These are phyloP conservation scores for Botia almorhae DNA, from an alignment of 2,797 vertebrate genomes.

Conservation along the genomic window DNA sequence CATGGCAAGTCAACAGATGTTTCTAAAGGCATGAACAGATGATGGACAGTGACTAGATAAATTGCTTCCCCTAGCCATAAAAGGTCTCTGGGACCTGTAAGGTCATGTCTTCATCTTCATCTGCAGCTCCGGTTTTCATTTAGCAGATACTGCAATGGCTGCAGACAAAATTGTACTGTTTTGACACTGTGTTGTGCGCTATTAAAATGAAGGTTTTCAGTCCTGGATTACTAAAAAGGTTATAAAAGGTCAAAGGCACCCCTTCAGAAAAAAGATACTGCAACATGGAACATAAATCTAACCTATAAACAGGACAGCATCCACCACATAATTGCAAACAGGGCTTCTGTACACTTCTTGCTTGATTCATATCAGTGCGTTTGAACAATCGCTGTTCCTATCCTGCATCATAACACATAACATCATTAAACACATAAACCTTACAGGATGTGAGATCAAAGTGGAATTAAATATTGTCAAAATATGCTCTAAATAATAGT, in stretches of 20 bases:
- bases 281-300: slow-evolving; percentile 50
- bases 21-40: not conserved
- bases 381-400: slow-evolving; percentile 10
- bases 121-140: slow-evolving; percentile 4
- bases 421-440: slow-evolving; percentile 1
- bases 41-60: not conserved
- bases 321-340: slow-evolving; percentile 57
- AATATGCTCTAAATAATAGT: slow-evolving; percentile 25
- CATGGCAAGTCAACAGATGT: not conserved
- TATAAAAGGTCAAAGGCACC: slow-evolving; percentile 29
- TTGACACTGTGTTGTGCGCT: not conserved
- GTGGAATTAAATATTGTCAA: not conserved
- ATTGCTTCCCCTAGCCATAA: not conserved
- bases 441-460: slow-evolving; percentile 18
- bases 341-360: slow-evolving; percentile 34
- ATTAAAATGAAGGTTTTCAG: slow-evolving; percentile 12
- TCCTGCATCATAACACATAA: not conserved
- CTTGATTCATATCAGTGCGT: slow-evolving; percentile 21
- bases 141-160: not conserved
- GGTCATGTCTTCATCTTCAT: not conserved
- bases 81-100: not conserved
- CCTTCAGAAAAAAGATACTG: slow-evolving; percentile 38
- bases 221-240: slow-evolving; percentile 1
- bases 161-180: not conserved
- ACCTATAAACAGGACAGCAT: slow-evolving; percentile 51